Evolutionary conservation across 2,113 vertebrate species (phyloP).

Genomic region (Cercopithecus mona): DNA sequence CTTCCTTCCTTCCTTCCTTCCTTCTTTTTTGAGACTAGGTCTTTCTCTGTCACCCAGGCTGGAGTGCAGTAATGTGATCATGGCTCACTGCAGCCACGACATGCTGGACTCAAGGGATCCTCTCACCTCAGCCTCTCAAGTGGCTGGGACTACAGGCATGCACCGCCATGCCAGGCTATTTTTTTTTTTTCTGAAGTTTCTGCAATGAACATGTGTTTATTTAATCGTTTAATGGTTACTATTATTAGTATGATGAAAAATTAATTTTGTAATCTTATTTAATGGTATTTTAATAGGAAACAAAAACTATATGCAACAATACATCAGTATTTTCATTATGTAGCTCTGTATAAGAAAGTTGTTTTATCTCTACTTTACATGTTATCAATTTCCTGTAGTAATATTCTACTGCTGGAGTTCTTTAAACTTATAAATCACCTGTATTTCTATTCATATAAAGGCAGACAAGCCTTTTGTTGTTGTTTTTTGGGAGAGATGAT

Average conservation of each 20-base stretch:
- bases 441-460: conserved; percentile 10
- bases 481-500: conserved; percentile 40
- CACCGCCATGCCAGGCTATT: too few relatives aligned
- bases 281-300: not conserved
- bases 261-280: not conserved
- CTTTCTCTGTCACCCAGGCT: too few relatives aligned
- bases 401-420: not conserved
- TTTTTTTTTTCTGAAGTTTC: not conserved
- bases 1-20: fast-evolving
- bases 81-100: too few relatives aligned
- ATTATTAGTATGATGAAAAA: not conserved
- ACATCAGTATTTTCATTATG: not conserved
- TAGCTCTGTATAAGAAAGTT: not conserved
- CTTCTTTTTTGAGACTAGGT: too few relatives aligned
- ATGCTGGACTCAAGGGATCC: too few relatives aligned
- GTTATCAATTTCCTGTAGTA: conserved; percentile 38
- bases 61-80: too few relatives aligned
- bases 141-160: too few relatives aligned
- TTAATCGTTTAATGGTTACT: conserved; percentile 8
- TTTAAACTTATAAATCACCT: conserved; percentile 17
- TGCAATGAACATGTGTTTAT: not conserved
- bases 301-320: not conserved
- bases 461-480: not conserved
- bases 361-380: not conserved
- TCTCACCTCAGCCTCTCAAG: too few relatives aligned